These are phyloP conservation scores for Mesitornis unicolor DNA, from an alignment of 2,113 vertebrate genomes.

Conservation along the genomic window DNA sequence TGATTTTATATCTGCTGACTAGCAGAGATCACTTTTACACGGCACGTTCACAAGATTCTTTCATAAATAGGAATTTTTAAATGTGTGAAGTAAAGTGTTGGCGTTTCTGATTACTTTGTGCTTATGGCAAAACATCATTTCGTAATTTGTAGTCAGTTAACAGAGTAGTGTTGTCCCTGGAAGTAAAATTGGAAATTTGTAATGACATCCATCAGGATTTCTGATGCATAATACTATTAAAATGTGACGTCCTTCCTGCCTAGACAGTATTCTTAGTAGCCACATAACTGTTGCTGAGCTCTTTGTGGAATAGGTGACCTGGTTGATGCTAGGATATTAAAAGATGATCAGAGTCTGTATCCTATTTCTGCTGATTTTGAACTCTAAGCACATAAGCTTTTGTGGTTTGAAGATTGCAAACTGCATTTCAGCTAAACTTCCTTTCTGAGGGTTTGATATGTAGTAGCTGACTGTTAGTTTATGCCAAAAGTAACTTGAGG, in stretches of 20 bases:
- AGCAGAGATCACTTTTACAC: neutral
- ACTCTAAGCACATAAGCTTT: neutral
- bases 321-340: neutral
- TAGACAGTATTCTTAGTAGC: neutral
- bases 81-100: neutral
- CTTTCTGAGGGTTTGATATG: neutral
- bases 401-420: conserved; percentile 10
- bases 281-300: neutral
- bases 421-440: neutral
- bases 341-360: neutral
- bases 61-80: neutral
- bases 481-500: neutral
- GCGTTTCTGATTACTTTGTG: neutral
- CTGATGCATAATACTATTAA: neutral
- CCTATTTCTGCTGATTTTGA: conserved; percentile 28
- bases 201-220: neutral
- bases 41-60: neutral
- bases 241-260: neutral
- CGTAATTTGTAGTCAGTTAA: neutral
- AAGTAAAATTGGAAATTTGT: neutral
- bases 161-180: neutral
- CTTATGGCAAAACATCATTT: neutral
- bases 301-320: neutral
- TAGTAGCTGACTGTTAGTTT: neutral
- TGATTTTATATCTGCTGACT: neutral